Conservation (phyloP, 2,888 invertebrate genomes). For the Nudaria mundana region DNA sequence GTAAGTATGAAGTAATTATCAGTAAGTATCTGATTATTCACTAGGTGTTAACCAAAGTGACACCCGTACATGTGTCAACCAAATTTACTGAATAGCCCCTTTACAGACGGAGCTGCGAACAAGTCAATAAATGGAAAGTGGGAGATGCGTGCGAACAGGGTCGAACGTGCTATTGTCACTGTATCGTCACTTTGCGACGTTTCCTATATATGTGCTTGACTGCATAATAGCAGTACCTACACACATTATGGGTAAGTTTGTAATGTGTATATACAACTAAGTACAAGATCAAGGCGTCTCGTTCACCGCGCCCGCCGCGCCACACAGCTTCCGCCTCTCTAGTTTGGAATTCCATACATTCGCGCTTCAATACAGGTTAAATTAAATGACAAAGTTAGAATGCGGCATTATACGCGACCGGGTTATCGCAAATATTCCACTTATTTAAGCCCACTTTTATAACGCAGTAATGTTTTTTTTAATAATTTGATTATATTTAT, state of each 20-base stretch:
- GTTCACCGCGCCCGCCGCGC: slow-evolving; percentile 67
- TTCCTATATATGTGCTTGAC: slow-evolving; percentile 44
- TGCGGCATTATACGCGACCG: slow-evolving; percentile 16
- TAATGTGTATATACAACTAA: too few relatives aligned
- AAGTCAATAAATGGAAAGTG: slow-evolving; percentile 70
- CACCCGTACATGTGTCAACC: slow-evolving; percentile 29
- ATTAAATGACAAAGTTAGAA: slow-evolving; percentile 38
- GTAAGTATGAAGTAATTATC: too few relatives aligned
- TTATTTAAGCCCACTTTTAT: slow-evolving; percentile 28
- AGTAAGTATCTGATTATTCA: too few relatives aligned
- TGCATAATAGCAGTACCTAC: slow-evolving; percentile 18
- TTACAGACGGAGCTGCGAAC: slow-evolving; percentile 55
- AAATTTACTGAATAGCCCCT: slow-evolving; percentile 52
- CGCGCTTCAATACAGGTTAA: slow-evolving; percentile 34
- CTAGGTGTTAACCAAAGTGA: slow-evolving; percentile 17
- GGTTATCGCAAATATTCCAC: slow-evolving; percentile 34
- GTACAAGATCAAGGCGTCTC: slow-evolving; percentile 69
- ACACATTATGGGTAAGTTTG: slow-evolving; percentile 27
- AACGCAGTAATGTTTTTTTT: too few relatives aligned
- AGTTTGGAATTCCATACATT: slow-evolving; percentile 53
- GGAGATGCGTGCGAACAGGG: slow-evolving; percentile 74
- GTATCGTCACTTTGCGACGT: slow-evolving; percentile 55
- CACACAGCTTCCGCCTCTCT: slow-evolving; percentile 70
- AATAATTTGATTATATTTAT: too few relatives aligned
- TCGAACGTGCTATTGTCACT: slow-evolving; percentile 68